Evolutionary conservation across 2,797 vertebrate species (phyloP).

Genomic region (Molossus alvarezi): DNA sequence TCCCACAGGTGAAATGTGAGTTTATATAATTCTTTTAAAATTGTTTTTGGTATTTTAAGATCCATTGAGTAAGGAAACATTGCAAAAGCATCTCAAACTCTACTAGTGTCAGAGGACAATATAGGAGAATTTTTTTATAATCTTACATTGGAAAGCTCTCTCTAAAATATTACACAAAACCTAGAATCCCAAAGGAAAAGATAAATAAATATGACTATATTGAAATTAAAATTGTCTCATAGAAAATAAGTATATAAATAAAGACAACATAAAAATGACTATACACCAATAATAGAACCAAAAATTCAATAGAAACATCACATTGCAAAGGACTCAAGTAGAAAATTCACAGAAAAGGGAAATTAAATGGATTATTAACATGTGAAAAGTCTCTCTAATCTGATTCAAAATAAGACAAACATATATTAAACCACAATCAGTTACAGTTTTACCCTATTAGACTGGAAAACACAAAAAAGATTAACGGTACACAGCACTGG

Average conservation of each 20-base stretch:
- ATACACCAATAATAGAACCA: background rate
- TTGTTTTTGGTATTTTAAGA: constrained; percentile 5
- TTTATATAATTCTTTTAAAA: background rate
- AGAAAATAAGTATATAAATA: background rate
- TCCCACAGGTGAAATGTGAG: background rate
- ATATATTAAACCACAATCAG: background rate
- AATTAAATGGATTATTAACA: background rate
- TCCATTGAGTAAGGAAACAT: background rate
- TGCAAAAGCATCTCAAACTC: background rate
- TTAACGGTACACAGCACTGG: background rate
- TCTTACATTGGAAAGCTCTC: background rate
- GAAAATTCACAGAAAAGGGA: constrained; percentile 7
- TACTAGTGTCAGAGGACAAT: background rate
- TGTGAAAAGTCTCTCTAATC: background rate
- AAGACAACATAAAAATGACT: background rate
- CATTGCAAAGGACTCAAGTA: background rate
- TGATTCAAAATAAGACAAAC: background rate
- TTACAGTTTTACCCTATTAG: constrained; percentile 19
- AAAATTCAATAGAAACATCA: background rate
- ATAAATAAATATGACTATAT: background rate
- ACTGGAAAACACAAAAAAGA: background rate
- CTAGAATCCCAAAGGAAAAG: background rate
- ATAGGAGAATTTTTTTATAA: background rate
- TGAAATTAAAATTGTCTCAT: background rate
- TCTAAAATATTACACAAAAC: background rate